Conservation (phyloP, 2,113 vertebrate genomes). For the Rafetus swinhoei region DNA sequence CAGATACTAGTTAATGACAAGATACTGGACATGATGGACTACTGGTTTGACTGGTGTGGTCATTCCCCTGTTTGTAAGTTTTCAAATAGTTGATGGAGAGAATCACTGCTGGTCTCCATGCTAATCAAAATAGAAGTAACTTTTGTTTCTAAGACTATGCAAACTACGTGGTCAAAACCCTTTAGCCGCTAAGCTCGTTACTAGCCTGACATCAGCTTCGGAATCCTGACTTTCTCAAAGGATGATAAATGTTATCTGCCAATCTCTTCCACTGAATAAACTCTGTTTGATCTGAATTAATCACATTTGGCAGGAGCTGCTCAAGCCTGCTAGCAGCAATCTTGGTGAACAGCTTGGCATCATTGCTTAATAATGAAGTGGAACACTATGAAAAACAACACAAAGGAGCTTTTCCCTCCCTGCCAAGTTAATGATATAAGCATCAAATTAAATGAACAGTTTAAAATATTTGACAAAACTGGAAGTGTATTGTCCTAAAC, state of each 20-base stretch:
- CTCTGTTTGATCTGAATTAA: slow-evolving; percentile 82
- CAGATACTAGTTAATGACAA: neutral
- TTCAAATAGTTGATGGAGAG: neutral
- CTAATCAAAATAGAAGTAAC: slow-evolving; percentile 51
- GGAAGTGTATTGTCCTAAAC: slow-evolving; percentile 27
- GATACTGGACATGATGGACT: neutral
- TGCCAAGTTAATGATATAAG: slow-evolving; percentile 62
- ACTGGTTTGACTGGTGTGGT: neutral
- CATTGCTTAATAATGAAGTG: slow-evolving; percentile 77
- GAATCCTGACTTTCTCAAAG: slow-evolving; percentile 75
- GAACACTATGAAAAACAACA: slow-evolving; percentile 61
- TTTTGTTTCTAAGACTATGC: slow-evolving; percentile 51
- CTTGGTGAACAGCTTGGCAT: slow-evolving; percentile 77
- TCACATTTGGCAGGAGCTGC: slow-evolving; percentile 79
- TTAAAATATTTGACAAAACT: slow-evolving; percentile 57
- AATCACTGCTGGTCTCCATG: slow-evolving; percentile 63
- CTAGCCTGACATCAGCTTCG: slow-evolving; percentile 66
- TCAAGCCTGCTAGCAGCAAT: slow-evolving; percentile 75
- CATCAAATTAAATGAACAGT: slow-evolving; percentile 60
- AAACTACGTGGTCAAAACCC: slow-evolving; percentile 57
- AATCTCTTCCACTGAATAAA: slow-evolving; percentile 79
- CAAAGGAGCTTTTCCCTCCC: slow-evolving; percentile 67
- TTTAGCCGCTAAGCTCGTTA: slow-evolving; percentile 70
- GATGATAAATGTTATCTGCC: slow-evolving; percentile 83
- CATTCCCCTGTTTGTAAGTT: neutral